Conservation (phyloP, 2,888 invertebrate species). For the Muscina levida region DNA sequence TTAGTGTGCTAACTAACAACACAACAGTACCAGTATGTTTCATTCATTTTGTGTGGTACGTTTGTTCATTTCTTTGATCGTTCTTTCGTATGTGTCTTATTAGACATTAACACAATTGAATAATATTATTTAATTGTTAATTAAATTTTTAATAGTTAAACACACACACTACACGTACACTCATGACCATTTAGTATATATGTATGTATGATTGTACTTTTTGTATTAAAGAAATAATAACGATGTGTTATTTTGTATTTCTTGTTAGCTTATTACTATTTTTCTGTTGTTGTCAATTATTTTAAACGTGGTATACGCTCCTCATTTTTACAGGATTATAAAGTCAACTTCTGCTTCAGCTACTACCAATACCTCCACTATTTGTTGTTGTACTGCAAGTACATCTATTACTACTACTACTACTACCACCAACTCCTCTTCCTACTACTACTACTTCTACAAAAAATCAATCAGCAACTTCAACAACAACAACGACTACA, state of each 20-base stretch:
- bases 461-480: constrained; percentile 71
- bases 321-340: constrained; percentile 79
- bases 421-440: constrained; percentile 77
- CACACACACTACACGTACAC: constrained; percentile 1
- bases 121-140: no score
- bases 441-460: constrained; percentile 74
- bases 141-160: no score
- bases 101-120: no score
- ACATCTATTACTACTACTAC: constrained; percentile 75
- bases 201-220: constrained; percentile 25
- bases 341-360: constrained; percentile 79
- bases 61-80: no score
- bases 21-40: no score
- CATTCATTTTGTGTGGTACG: no score
- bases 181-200: constrained; percentile 25
- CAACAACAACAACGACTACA: constrained; percentile 66
- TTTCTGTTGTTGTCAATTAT: constrained; percentile 69
- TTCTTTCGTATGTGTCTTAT: no score
- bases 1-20: no score
- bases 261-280: constrained; percentile 39
- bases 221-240: constrained; percentile 63
- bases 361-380: constrained; percentile 74
- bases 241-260: constrained; percentile 58
- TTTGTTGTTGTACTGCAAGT: constrained; percentile 72
- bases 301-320: constrained; percentile 79